phyloP scores from a whole-genome alignment of 2,888 invertebrate species.

The Dryobota labecula region DNA sequence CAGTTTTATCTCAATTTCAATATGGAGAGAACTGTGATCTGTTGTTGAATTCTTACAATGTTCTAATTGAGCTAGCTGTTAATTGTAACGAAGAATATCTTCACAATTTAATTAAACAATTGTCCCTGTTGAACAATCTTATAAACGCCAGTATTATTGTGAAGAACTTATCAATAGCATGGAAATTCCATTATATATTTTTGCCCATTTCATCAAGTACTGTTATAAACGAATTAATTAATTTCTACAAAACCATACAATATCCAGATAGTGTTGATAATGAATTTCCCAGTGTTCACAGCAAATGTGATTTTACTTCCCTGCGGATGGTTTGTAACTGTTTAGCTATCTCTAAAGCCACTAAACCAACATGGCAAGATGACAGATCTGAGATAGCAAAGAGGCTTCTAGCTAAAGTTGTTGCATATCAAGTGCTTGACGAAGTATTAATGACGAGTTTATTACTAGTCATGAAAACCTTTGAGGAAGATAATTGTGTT shows the following conservation, averaged over 20 bases:
- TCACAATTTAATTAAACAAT: conserved; percentile 77
- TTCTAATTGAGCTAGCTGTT: conserved; percentile 78
- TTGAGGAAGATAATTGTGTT: conserved; percentile 76
- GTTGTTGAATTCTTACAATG: conserved; percentile 76
- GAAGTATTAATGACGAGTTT: conserved; percentile 80
- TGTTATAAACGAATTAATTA: conserved; percentile 81
- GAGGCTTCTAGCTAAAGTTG: conserved; percentile 79
- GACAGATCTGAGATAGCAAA: conserved; percentile 63
- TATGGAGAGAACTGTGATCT: conserved; percentile 78
- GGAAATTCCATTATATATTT: conserved; percentile 87
- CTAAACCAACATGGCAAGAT: conserved; percentile 19
- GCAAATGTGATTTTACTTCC: conserved; percentile 81
- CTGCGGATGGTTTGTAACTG: conserved; percentile 78
- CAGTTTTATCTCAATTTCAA: conserved; percentile 75
- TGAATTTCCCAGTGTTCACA: conserved; percentile 65
- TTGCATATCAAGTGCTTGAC: conserved; percentile 81
- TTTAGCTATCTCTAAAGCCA: conserved; percentile 60
- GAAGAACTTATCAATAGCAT: conserved; percentile 83
- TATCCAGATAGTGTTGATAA: conserved; percentile 47
- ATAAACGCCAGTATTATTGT: conserved; percentile 80
- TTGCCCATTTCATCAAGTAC: conserved; percentile 83
- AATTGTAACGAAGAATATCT: conserved; percentile 82
- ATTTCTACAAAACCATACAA: conserved; percentile 70
- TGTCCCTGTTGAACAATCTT: conserved; percentile 80
- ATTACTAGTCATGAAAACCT: conserved; percentile 75